Percentiles rank a stretch among this genome's conserved stretches.
Conservation (phyloP, 2,888 invertebrate species). For the Acleris cristana region DNA sequence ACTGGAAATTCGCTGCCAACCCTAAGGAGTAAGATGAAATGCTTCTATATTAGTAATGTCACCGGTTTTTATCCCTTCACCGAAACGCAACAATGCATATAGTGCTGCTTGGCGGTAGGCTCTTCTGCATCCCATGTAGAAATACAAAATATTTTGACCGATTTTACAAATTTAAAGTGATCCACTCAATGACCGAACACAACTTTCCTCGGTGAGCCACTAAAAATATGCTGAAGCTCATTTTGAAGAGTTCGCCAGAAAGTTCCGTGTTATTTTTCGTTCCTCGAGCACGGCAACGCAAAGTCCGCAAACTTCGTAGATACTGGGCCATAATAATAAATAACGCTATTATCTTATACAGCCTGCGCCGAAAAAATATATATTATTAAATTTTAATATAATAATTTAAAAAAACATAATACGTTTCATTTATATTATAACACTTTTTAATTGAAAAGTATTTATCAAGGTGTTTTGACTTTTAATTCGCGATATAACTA, state of each 20-base stretch:
- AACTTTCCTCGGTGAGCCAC: background rate
- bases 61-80: too few relatives aligned
- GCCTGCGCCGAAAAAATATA: background rate
- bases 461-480: background rate
- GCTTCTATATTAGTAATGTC: too few relatives aligned
- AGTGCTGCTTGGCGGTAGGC: too few relatives aligned
- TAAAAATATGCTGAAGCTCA: conserved; percentile 5
- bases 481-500: too few relatives aligned
- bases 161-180: background rate
- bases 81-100: too few relatives aligned
- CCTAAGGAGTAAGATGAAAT: too few relatives aligned
- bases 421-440: too few relatives aligned
- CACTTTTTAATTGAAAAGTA: background rate
- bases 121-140: too few relatives aligned
- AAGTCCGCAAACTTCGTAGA: conserved; percentile 26
- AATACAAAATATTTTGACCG: background rate
- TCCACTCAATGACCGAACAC: background rate
- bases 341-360: conserved; percentile 29
- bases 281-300: conserved; percentile 8
- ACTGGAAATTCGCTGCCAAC: too few relatives aligned
- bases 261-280: conserved; percentile 30
- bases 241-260: conserved; percentile 21
- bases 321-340: conserved; percentile 28
- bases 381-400: background rate
- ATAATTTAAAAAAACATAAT: too few relatives aligned